A percentile compares a stretch with the other conserved stretches of the same genome.
Conservation (phyloP, 1,140 invertebrate species). For the Adoxophyes honmai region DNA sequence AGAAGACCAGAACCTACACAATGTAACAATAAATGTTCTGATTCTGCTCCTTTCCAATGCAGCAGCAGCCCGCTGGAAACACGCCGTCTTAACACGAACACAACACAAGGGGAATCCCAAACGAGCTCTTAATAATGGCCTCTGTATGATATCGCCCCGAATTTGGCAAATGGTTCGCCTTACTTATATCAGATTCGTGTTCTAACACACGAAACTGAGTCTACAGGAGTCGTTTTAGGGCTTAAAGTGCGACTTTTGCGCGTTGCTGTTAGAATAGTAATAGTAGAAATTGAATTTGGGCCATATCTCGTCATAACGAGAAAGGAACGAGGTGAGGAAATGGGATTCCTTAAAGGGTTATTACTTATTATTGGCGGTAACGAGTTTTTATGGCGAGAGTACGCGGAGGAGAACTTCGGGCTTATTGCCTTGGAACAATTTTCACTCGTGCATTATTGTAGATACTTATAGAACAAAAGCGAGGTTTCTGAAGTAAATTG, state of each 20-base stretch:
- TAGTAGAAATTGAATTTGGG: conserved; percentile 42
- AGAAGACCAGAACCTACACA: no score
- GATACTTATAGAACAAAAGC: no score
- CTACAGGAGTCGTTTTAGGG: conserved; percentile 16
- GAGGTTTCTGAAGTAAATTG: no score
- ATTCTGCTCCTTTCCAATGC: no score
- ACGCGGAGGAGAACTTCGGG: no score
- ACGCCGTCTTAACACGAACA: conserved; percentile 21
- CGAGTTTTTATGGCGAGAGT: no score
- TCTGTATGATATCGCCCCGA: conserved; percentile 51
- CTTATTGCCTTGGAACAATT: no score
- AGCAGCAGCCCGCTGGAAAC: background rate
- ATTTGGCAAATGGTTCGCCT: conserved; percentile 44
- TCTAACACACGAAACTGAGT: conserved; percentile 17
- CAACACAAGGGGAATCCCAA: conserved; percentile 62
- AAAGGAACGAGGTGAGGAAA: conserved; percentile 38
- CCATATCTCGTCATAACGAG: conserved; percentile 38
- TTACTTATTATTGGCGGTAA: conserved; percentile 1
- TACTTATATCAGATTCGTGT: conserved; percentile 38
- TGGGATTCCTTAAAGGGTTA: conserved; percentile 17
- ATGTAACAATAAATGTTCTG: no score
- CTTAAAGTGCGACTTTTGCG: background rate
- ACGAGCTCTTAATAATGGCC: conserved; percentile 65
- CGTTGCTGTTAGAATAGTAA: conserved; percentile 17
- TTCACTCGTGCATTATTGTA: no score